These are phyloP conservation scores for Brachionus calyciflorus DNA, from an alignment of 1,140 invertebrate species.

Conservation along the genomic window DNA sequence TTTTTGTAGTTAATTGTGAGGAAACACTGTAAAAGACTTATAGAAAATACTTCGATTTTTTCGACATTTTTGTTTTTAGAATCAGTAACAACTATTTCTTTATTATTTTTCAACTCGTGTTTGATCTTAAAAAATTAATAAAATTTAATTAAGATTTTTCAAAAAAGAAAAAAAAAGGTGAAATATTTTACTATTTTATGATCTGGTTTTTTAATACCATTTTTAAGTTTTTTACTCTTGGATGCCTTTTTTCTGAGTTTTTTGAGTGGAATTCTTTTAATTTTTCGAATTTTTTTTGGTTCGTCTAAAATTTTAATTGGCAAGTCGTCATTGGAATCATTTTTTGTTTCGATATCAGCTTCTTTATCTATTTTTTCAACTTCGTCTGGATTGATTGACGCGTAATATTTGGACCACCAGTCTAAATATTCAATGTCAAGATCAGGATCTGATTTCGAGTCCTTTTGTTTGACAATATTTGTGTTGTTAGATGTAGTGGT, in stretches of 20 bases:
- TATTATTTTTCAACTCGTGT: background rate
- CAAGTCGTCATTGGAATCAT: background rate
- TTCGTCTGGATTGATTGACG: conserved; percentile 58
- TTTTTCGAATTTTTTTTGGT: no score
- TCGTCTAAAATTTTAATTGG: no score
- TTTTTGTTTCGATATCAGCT: conserved; percentile 38
- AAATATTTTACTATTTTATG: background rate
- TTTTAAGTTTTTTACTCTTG: conserved; percentile 46
- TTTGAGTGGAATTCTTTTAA: no score
- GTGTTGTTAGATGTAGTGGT: background rate
- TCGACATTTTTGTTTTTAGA: background rate
- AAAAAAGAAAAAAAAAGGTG: background rate
- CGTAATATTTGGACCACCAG: conserved; percentile 65
- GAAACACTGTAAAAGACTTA: background rate
- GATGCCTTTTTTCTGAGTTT: background rate
- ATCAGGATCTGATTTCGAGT: background rate
- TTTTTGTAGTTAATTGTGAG: no score
- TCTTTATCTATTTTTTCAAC: conserved; percentile 57
- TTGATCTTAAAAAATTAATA: conserved; percentile 51
- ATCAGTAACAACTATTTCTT: background rate
- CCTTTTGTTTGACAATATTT: conserved; percentile 23
- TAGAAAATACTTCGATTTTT: conserved; percentile 16
- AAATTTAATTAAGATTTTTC: no score
- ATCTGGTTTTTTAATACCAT: background rate
- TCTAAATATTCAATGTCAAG: conserved; percentile 57